phyloP scores from a whole-genome alignment of 2,113 vertebrate species.

The Zosterops pallidus region DNA sequence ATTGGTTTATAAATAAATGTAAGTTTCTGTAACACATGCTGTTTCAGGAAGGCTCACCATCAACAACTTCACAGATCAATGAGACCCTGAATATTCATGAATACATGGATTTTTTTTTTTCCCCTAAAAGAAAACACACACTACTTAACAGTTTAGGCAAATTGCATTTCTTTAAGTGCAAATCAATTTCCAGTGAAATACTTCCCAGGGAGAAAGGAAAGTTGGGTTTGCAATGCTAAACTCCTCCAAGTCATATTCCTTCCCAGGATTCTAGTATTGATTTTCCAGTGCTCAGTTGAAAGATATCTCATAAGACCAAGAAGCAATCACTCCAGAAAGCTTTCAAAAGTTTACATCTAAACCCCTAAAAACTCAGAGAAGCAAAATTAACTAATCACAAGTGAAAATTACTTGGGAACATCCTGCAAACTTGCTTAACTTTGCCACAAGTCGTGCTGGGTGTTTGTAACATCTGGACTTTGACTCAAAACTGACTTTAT shows the following conservation, averaged over 20 bases:
- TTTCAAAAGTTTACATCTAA: not conserved
- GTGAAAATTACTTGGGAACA: not conserved
- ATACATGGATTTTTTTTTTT: not conserved
- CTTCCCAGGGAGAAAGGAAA: not conserved
- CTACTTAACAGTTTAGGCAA: not conserved
- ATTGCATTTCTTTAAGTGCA: not conserved
- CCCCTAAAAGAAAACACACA: not conserved
- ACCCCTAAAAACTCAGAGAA: not conserved
- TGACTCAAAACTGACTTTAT: not conserved
- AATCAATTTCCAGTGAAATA: not conserved
- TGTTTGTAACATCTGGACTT: not conserved
- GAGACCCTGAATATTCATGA: not conserved
- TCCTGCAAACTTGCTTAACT: not conserved
- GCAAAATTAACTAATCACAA: not conserved
- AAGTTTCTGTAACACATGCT: not conserved
- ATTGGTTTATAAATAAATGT: not conserved
- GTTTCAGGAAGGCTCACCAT: not conserved
- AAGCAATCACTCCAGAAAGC: not conserved
- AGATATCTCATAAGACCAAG: not conserved
- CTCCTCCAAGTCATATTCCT: not conserved
- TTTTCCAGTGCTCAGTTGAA: not conserved
- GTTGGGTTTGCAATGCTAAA: not conserved
- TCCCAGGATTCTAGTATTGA: not conserved
- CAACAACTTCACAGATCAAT: not conserved
- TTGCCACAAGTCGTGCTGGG: not conserved